These are phyloP conservation scores for Tetrax tetrax DNA, from an alignment of 2,113 vertebrate genomes.

Conservation along the genomic window DNA sequence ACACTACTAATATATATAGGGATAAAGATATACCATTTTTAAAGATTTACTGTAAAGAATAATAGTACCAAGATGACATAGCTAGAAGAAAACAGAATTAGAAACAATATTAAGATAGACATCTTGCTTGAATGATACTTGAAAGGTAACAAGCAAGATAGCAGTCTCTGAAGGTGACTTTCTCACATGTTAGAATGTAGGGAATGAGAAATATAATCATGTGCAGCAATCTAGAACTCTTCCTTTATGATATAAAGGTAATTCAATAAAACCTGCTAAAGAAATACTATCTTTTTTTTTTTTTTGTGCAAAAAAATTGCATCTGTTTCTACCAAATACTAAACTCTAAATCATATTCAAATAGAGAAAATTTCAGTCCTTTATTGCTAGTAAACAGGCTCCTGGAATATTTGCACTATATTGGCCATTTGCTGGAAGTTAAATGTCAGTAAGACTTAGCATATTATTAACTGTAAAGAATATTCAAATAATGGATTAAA, in stretches of 20 bases:
- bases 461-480: not conserved
- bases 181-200: not conserved
- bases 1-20: not conserved
- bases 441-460: not conserved
- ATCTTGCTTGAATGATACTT: not conserved
- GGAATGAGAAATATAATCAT: not conserved
- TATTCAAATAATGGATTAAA: not conserved
- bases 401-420: not conserved
- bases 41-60: not conserved
- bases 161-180: not conserved
- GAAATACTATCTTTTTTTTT: not conserved
- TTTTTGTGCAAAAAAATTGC: not conserved
- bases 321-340: not conserved
- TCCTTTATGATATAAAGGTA: not conserved
- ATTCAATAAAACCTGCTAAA: not conserved
- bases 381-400: not conserved
- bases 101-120: not conserved
- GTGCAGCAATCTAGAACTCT: not conserved
- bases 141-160: not conserved
- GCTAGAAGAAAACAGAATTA: not conserved
- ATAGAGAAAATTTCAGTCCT: not conserved
- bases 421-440: not conserved
- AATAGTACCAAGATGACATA: not conserved
- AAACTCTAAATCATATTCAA: not conserved
- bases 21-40: not conserved